Base-by-base conservation (phyloP, 2,888 invertebrate genomes). In the Hemithea aestivaria region DNA sequence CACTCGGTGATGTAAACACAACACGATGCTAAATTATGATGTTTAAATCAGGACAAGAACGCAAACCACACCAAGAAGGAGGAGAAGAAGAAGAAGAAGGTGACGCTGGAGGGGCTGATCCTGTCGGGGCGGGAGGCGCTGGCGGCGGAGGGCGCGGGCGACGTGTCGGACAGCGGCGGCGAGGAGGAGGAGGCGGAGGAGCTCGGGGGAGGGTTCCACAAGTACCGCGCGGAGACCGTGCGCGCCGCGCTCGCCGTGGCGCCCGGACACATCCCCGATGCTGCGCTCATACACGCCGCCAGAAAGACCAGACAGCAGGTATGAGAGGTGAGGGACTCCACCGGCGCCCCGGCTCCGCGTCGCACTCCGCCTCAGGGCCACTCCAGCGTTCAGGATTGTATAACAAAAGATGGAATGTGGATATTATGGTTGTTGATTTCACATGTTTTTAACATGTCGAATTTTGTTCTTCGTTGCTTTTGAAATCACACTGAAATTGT, bases 211-310 rank as follows among this genome's bases (percentile, higher is more conserved):
- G 80, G 80, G 53, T 84, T 84, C 73, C 87, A 84, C 67, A 73
- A 61, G 64, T 85, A 83, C 73, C 85, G 83, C 40, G 80, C 87
- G 37, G 94, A 94, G 68, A 91, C 92, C 50, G 91, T 96, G 61
- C 93, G 94, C 67, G 91, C 93, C 59, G 91, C 96, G 57, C 85
- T 96, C 48, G 73, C 79, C 28, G 93, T 93, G 35, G 78, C 78
- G 79, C 93, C 94, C 66, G 98, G 98, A 8, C 93, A 92, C 54
- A 98, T 98, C 67, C 98, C 99, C 6, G 98, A 99, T 88, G 98
- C 99, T 6, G 96, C 96, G 34, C 94, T 97, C 90, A 99, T 99
- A 73, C 98, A 98, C 87, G 97, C 97, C 53, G 98, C 98, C 7
- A 91, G 98, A 66, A 99, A 99, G 83, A 91, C 95, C 47, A 89